These are phyloP conservation scores for Trididemnum miniatum DNA, from an alignment of 23 tunicate genomes.

Conservation along the genomic window DNA sequence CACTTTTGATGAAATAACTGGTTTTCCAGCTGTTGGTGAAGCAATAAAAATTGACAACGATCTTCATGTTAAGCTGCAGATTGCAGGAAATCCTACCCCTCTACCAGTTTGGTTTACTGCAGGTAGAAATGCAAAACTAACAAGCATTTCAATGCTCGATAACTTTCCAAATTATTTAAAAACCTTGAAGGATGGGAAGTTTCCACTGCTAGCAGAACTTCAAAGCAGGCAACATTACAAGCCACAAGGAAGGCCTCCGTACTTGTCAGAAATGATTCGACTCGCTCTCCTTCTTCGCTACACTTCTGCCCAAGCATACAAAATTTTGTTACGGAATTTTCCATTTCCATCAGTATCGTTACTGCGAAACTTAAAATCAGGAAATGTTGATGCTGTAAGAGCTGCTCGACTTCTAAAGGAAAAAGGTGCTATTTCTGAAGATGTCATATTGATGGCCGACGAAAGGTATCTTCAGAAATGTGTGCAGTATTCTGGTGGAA, in stretches of 20 bases:
- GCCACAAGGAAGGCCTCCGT: not conserved
- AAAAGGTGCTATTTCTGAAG: not conserved
- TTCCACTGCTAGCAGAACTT: not conserved
- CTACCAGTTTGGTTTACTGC: slow-evolving; percentile 5
- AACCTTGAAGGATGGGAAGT: not conserved
- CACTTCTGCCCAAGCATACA: slow-evolving; percentile 20
- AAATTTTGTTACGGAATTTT: not conserved
- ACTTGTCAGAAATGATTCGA: not conserved
- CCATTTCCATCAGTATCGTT: slow-evolving; percentile 17
- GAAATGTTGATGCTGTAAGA: slow-evolving; percentile 3
- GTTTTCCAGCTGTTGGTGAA: slow-evolving; percentile 5
- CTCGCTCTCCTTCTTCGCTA: slow-evolving; percentile 3
- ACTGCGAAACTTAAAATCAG: not conserved
- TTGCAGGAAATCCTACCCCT: slow-evolving; percentile 1
- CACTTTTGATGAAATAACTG: not conserved
- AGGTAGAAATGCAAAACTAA: slow-evolving; percentile 32
- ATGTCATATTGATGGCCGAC: slow-evolving; percentile 9
- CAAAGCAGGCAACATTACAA: not conserved
- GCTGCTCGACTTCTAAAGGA: not conserved
- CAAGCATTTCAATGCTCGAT: not conserved
- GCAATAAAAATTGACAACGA: slow-evolving; percentile 22
- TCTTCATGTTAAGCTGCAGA: slow-evolving; percentile 7
- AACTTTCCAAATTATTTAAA: not conserved
- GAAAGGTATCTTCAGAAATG: slow-evolving; percentile 16
- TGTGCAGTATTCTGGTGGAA: not conserved